Base-by-base conservation (phyloP, 2,113 vertebrate species). In the Etheostoma cragini region DNA sequence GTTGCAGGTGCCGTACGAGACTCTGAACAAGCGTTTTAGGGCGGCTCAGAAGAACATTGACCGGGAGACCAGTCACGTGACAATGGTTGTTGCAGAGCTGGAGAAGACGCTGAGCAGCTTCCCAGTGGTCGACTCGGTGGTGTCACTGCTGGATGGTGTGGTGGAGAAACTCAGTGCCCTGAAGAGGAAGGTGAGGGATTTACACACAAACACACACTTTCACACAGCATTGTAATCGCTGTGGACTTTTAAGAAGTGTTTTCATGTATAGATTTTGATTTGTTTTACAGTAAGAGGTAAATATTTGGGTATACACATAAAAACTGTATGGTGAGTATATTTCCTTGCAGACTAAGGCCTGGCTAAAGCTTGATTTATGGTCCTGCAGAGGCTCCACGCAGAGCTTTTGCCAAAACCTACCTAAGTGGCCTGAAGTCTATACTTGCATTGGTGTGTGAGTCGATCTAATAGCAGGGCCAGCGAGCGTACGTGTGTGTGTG, bases 11-110 rank as follows among this genome's bases (percentile, higher is more conserved):
- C 98, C 98, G 1, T 99, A 99, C 2, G 98, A 99, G 90, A 99
- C 98, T 0, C 95, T 99, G 92, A 99, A 99, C 92, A 99, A 99
- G 76, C 97, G 98, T 0, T 99, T 99, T 80, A 95, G 98, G 50
- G 98, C 98, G 0, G 98, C 98, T 0, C 98, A 99, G 95, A 99
- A 99, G 63, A 99, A 98, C 91, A 99, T 99, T 0, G 98, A 99
- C 84, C 94, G 98, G 0, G 98, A 99, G 94, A 98, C 97, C 0
- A 99, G 98, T 94, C 98, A 99, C 95, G 98, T 99, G 26, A 97
- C 97, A 7, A 98, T 98, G 97, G 98, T 98, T 16, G 98, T 99
- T 38, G 98, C 98, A 0, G 98, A 99, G 93, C 93, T 99, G 89
- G 98, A 99, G 94, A 99, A 99, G 94, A 99, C 98, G 0, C 91